These are phyloP conservation scores for Daptonema setosum DNA, from an alignment of 2,888 invertebrate species.

Conservation along the genomic window DNA sequence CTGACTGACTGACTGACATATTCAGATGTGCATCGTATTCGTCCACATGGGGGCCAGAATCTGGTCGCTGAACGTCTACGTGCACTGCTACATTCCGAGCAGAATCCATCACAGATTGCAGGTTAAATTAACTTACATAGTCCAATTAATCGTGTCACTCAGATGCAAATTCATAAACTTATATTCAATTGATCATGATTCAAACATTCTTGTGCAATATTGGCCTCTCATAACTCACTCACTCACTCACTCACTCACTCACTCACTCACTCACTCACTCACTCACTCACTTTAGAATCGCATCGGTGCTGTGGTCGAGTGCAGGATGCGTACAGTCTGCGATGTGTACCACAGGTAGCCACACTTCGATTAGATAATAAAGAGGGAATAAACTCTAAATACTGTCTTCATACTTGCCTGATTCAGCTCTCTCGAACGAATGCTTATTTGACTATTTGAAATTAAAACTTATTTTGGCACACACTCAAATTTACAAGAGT, in stretches of 20 bases:
- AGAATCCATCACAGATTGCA: conserved; percentile 43
- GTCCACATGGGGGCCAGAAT: conserved; percentile 43
- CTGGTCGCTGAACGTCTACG: conserved; percentile 39
- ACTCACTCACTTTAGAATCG: conserved; percentile 33
- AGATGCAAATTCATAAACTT: no score
- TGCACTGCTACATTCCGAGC: conserved; percentile 41
- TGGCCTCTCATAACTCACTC: no score
- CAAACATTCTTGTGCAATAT: no score
- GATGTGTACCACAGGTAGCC: conserved; percentile 44
- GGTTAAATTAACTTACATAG: conserved; percentile 28
- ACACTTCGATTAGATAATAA: conserved; percentile 12
- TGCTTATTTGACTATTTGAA: conserved; percentile 2
- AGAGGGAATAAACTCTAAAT: not conserved
- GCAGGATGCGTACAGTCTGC: conserved; percentile 45
- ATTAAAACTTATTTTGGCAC: no score
- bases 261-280: no score
- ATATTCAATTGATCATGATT: no score
- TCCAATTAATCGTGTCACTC: no score
- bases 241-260: no score
- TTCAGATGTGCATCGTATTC: conserved; percentile 40
- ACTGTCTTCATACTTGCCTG: not conserved
- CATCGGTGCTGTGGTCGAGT: conserved; percentile 43
- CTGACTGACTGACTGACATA: conserved; percentile 4
- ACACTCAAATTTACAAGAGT: conserved; percentile 1
- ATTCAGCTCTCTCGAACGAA: not conserved